Evolutionary conservation across 2,113 vertebrate genomes (phyloP).

Genomic region (Alectura lathami): DNA sequence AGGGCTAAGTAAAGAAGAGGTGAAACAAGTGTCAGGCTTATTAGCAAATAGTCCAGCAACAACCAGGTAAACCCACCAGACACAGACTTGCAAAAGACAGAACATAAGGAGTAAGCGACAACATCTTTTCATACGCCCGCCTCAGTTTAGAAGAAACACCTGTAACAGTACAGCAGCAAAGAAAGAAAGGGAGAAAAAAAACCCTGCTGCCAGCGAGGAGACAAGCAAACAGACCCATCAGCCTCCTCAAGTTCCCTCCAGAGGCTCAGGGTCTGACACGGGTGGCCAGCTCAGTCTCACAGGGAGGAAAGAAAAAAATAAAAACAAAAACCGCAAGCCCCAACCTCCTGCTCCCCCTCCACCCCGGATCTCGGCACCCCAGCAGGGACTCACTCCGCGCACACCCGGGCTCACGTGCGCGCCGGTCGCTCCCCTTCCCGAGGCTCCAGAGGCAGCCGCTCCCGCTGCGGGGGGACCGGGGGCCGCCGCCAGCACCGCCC

Average conservation of each 20-base stretch:
- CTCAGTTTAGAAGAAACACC: background rate
- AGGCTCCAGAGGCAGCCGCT: background rate
- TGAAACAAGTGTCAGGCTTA: background rate
- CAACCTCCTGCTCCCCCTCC: background rate
- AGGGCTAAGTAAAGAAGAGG: background rate
- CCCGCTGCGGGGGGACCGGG: background rate
- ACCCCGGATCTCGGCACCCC: background rate
- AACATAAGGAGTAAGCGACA: background rate
- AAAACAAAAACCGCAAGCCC: too few species aligned
- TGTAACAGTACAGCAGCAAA: background rate
- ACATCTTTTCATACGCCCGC: background rate
- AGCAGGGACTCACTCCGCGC: background rate
- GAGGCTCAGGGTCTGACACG: background rate
- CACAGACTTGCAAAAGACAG: background rate
- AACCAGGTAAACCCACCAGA: background rate
- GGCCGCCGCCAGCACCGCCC: too few species aligned
- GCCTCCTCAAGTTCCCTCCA: background rate
- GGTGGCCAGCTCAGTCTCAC: background rate
- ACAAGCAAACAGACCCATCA: background rate
- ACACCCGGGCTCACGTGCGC: too few species aligned
- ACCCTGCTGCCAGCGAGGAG: background rate
- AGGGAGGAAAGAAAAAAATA: fast-evolving
- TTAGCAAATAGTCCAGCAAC: background rate
- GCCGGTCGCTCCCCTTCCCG: background rate
- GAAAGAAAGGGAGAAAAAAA: background rate